phyloP scores from a whole-genome alignment of 1,140 invertebrate species.

The Drosophila cardini region DNA sequence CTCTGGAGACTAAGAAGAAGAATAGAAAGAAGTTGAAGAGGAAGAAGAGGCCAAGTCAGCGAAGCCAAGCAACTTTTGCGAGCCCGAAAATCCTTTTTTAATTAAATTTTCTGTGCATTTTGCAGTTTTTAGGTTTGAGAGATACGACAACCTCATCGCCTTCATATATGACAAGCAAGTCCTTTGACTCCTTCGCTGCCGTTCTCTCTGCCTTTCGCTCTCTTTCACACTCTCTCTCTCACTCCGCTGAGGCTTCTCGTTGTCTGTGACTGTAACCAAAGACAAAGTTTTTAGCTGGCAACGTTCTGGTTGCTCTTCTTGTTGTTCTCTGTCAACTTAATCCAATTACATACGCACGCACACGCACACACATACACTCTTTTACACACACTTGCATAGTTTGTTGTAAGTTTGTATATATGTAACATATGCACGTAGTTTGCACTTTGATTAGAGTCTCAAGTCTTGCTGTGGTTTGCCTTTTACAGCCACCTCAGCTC shows the following conservation, averaged over 20 bases:
- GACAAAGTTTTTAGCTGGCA: conserved; percentile 72
- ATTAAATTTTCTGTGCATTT: conserved; percentile 82
- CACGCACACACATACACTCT: conserved; percentile 47
- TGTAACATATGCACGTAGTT: conserved; percentile 60
- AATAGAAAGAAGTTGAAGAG: conserved; percentile 8
- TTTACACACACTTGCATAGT: conserved; percentile 11
- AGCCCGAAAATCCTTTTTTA: conserved; percentile 80
- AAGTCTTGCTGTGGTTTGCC: conserved; percentile 21
- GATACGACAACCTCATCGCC: conserved; percentile 40
- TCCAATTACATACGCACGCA: conserved; percentile 69
- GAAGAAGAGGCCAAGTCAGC: conserved; percentile 61
- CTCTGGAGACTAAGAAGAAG: neutral
- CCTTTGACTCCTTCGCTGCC: conserved; percentile 31
- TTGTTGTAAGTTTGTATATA: neutral
- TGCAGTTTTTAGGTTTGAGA: conserved; percentile 81
- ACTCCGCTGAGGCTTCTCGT: conserved; percentile 35
- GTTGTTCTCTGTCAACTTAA: conserved; percentile 74
- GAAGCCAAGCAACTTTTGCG: conserved; percentile 75
- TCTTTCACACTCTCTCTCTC: neutral
- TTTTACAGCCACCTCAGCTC: conserved; percentile 3
- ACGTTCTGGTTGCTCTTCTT: conserved; percentile 52
- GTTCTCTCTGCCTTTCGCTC: neutral
- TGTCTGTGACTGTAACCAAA: conserved; percentile 61
- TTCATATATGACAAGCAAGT: conserved; percentile 69
- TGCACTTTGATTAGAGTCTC: conserved; percentile 71